Evolutionary conservation across 2,888 invertebrate genomes (phyloP).

Genomic region (Apotomis turbidana): DNA sequence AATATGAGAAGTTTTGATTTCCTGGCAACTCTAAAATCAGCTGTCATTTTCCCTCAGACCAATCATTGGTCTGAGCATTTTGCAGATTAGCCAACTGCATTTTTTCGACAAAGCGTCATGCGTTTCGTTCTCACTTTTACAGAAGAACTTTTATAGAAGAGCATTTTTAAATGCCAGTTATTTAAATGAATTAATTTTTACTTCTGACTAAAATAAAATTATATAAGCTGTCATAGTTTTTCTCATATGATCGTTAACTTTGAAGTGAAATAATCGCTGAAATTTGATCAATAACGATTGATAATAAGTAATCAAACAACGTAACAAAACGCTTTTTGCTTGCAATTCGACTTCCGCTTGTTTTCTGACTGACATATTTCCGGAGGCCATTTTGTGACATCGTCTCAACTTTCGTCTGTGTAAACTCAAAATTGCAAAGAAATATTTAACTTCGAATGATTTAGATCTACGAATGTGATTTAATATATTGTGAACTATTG

Average conservation of each 20-base stretch:
- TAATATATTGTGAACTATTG: constrained; percentile 53
- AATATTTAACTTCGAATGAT: constrained; percentile 45
- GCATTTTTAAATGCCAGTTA: neutral
- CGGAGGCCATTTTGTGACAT: constrained; percentile 39
- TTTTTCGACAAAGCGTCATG: neutral
- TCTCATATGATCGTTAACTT: neutral
- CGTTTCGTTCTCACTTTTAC: neutral
- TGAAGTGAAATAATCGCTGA: neutral
- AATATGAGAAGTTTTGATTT: neutral
- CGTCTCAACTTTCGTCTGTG: constrained; percentile 18
- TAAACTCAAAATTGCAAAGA: constrained; percentile 12
- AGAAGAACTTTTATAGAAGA: neutral
- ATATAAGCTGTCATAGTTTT: neutral
- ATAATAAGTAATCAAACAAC: neutral
- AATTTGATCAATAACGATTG: neutral
- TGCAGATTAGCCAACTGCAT: constrained; percentile 19
- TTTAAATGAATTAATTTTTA: neutral
- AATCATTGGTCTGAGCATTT: no score
- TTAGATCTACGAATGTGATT: constrained; percentile 51
- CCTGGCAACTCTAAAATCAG: constrained; percentile 14
- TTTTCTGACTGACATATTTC: constrained; percentile 24
- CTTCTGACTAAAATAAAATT: neutral
- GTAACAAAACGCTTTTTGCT: constrained; percentile 6
- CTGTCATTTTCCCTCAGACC: constrained; percentile 35
- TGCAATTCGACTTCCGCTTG: constrained; percentile 15